Evolutionary conservation across 2,888 invertebrate species (phyloP).

Genomic region (Drymonia ruficornis): DNA sequence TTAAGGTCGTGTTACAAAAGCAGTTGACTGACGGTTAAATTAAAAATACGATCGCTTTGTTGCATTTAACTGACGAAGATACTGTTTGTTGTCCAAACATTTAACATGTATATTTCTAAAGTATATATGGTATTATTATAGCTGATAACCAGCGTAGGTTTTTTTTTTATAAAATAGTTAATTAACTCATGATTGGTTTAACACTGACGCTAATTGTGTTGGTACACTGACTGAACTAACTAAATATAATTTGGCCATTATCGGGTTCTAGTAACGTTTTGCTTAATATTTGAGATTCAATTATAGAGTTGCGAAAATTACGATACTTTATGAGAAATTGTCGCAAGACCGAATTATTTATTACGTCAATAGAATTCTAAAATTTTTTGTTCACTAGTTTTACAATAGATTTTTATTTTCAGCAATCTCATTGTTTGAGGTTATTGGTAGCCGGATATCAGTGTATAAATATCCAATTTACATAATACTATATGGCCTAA

Average conservation of each 20-base stretch:
- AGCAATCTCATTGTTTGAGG: not conserved
- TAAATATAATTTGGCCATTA: too few relatives aligned
- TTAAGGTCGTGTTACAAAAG: conserved; percentile 61
- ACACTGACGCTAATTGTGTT: too few relatives aligned
- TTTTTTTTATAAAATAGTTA: too few relatives aligned
- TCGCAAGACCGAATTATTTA: not conserved
- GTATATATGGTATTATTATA: too few relatives aligned
- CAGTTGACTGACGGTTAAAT: conserved; percentile 57
- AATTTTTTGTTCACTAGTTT: not conserved
- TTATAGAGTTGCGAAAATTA: not conserved
- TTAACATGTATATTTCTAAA: not conserved
- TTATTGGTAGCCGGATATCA: conserved; percentile 2
- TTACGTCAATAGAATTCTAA: not conserved
- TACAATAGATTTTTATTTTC: conserved; percentile 2
- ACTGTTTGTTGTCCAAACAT: not conserved
- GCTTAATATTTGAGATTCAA: not conserved
- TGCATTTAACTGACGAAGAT: conserved; percentile 14
- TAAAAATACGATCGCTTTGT: conserved; percentile 48
- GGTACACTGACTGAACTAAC: too few relatives aligned
- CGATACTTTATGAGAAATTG: not conserved
- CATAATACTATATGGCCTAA: not conserved
- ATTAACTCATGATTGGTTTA: too few relatives aligned
- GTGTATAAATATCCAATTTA: not conserved
- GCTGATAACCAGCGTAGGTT: too few relatives aligned
- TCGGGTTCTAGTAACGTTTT: too few relatives aligned